Evolutionary conservation across 2,797 vertebrate genomes (phyloP), one percentile per base, ranked within the genome.

Genomic region (Microcaecilia unicolor): DNA sequence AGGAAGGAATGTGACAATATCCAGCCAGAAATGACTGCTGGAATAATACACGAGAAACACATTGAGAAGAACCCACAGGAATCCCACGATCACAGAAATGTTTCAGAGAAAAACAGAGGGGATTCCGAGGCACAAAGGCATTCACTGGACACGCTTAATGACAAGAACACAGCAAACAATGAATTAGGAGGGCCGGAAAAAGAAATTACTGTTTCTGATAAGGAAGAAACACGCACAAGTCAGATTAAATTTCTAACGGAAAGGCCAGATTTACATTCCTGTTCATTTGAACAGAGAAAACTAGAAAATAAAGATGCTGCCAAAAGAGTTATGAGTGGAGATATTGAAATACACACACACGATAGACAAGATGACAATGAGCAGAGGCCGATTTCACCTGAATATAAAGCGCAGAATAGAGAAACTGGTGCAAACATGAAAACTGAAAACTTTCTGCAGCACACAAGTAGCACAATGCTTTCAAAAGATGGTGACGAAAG

Each of bases 281-380:
- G 33, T 40, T 36, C 48, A 25, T 14, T 31, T 26, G 44, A 15
- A 9, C 52, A 61, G 38, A 41, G 35, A 15, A 46, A 37, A 8
- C 17, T 35, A 6, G 68, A 73, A 52, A 59, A 56, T 30, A 64
- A 35, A 27, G 51, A 38, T 6, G 2, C 14, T 1, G 55, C 72
- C 0, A 4, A 63, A 1, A 54, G 64, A 1, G 83, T 83, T 0
- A 36, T 83, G 38, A 79, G 83, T 34, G 83, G 74, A 3, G 61
- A 81, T 58, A 83, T 80, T 0, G 78, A 80, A 49, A 68, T 74
- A 1, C n/a, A n/a, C n/a, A n/a, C n/a, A n/a, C n/a, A n/a, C n/a
- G 74, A 76, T 51, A 78, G 81, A 35, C 73, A 63, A 11, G 34
- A 15, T n/a, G 41, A 44, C 22, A 73, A 78, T 18, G 47, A 66